These are phyloP conservation scores for Steinernema khuongi DNA, from an alignment of 1,140 invertebrate genomes.

Conservation along the genomic window DNA sequence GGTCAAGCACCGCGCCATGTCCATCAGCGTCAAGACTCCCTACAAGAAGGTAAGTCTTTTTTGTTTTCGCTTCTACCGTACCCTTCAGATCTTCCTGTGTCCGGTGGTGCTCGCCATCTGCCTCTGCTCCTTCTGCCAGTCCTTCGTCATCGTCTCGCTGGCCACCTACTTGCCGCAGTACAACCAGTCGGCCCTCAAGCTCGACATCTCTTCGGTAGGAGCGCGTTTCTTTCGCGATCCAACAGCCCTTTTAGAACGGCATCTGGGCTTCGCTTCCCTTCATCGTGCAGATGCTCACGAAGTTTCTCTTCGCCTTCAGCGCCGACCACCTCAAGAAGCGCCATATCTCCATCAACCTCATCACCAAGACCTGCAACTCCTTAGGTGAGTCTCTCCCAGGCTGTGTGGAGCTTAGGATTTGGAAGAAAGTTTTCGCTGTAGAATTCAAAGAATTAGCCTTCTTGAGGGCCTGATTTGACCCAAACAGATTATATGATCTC, in stretches of 20 bases:
- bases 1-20: conserved; percentile 20
- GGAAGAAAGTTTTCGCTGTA: too few relatives aligned
- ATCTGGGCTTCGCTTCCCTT: conserved; percentile 32
- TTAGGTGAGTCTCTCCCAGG: conserved; percentile 19
- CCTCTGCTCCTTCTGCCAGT: conserved; percentile 30
- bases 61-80: neutral
- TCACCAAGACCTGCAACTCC: conserved; percentile 29
- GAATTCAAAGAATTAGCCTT: too few relatives aligned
- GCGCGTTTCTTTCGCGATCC: neutral
- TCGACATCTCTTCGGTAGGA: conserved; percentile 24
- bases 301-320: conserved; percentile 23
- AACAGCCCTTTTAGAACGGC: conserved; percentile 23
- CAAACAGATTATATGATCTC: too few relatives aligned
- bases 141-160: conserved; percentile 31
- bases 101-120: conserved; percentile 31
- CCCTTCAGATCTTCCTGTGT: conserved; percentile 27
- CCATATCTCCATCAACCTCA: conserved; percentile 20
- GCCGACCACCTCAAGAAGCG: conserved; percentile 30
- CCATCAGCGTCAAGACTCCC: conserved; percentile 24
- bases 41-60: conserved; percentile 27
- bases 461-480: too few relatives aligned
- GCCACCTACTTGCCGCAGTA: conserved; percentile 37
- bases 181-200: conserved; percentile 31
- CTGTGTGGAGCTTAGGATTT: too few relatives aligned
- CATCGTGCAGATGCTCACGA: conserved; percentile 30